phyloP scores from a whole-genome alignment of 2,113 vertebrate species.

The Orycteropus afer region DNA sequence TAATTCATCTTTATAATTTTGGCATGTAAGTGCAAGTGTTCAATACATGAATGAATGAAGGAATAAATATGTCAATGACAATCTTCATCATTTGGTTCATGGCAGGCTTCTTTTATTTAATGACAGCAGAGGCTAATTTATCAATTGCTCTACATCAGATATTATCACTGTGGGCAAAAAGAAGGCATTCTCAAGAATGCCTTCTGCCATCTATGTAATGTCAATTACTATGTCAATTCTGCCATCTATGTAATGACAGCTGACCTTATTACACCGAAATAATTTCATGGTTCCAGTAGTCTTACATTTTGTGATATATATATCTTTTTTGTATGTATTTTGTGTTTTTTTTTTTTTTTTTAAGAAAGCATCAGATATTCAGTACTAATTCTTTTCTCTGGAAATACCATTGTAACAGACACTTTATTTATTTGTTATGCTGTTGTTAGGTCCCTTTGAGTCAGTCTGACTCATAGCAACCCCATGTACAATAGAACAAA shows the following conservation, averaged over 20 bases:
- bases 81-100: background rate
- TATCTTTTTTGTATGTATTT: background rate
- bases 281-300: background rate
- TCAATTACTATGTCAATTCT: too few relatives aligned
- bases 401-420: background rate
- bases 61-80: background rate
- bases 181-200: background rate
- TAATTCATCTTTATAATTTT: background rate
- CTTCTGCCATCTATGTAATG: too few relatives aligned
- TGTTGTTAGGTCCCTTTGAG: too few relatives aligned
- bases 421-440: too few relatives aligned
- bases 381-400: background rate
- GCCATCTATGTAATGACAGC: background rate
- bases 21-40: background rate
- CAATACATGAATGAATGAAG: too few relatives aligned
- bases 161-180: background rate
- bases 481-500: too few relatives aligned
- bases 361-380: background rate
- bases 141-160: background rate
- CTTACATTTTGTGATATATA: background rate
- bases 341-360: background rate
- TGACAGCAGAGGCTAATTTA: background rate
- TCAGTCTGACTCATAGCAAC: too few relatives aligned
- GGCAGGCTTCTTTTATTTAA: background rate
- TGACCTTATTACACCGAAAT: background rate